Evolutionary conservation across 2,888 invertebrate genomes (phyloP).

Genomic region (Glomeris marginata): DNA sequence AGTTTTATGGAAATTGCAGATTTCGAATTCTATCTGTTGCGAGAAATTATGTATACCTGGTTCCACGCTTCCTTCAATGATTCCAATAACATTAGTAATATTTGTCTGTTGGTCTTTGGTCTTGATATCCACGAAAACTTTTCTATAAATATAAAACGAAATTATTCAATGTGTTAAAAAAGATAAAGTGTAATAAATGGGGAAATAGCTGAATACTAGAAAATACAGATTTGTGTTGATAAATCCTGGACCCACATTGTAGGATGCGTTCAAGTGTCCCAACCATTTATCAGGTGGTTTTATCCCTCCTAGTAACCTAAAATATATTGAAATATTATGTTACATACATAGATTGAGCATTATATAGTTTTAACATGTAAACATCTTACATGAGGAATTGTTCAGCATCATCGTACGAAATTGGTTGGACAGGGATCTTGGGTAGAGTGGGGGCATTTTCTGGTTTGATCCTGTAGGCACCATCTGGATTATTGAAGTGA

Average conservation of each 20-base stretch:
- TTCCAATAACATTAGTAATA: slow-evolving; percentile 28
- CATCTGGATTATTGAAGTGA: slow-evolving; percentile 17
- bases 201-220: not conserved
- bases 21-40: too few species aligned
- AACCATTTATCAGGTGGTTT: slow-evolving; percentile 29
- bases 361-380: not conserved
- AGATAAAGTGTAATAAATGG: not conserved
- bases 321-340: not conserved
- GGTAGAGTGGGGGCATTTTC: slow-evolving; percentile 22
- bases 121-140: slow-evolving; percentile 18
- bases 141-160: slow-evolving; percentile 2
- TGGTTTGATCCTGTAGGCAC: slow-evolving; percentile 19
- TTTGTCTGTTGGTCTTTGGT: slow-evolving; percentile 16
- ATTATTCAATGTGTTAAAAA: not conserved
- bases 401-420: slow-evolving; percentile 30
- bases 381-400: slow-evolving; percentile 7
- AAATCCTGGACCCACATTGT: slow-evolving; percentile 29
- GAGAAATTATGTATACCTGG: slow-evolving; percentile 19
- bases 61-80: slow-evolving; percentile 26
- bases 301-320: slow-evolving; percentile 20
- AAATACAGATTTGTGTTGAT: slow-evolving; percentile 1
- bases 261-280: slow-evolving; percentile 31
- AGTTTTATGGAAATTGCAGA: too few species aligned
- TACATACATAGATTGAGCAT: not conserved
- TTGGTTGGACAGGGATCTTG: slow-evolving; percentile 31